Base-by-base conservation (phyloP, 2,113 vertebrate species). In the Desmodus rotundus region DNA sequence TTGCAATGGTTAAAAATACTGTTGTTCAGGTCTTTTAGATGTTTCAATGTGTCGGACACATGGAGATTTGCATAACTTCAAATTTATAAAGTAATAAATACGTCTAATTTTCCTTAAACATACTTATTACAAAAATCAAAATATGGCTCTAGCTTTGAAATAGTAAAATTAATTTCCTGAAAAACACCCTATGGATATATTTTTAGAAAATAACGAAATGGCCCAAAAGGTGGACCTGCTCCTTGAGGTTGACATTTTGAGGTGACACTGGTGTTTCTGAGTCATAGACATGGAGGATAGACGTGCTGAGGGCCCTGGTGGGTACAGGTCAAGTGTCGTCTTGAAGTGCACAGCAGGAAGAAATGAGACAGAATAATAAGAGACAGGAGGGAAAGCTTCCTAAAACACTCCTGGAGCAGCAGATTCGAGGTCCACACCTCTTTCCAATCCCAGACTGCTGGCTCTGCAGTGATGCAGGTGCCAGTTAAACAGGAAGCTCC, bases 371-470 rank as follows among this genome's bases (percentile, higher is more conserved):
- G 43, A 36, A 38, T 13, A 70, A 26, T 12, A 1, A 28, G 1
- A 3, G 4, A 28, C 0, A 5, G 38, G 7, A 7, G 31, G 43
- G 33, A 7, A 19, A 12, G 1, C 0, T 1, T 2, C 2, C 8
- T 5, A 3, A 8, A 43, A 14, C 4, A 1, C 26, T 22, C 41
- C 20, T 22, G 47, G 38, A 38, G 73, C 4, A 33, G 31, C 24
- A 56, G 87, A 33, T 31, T 3, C 0, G 13, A 17, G 36, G 19
- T 0, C 47, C 47, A 63, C 4, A 26, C 3, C 31, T 28, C 31
- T 3, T 43, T 26, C 47, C 6, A 43, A 63, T 28, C 38, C 45
- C 3, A 8, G 45, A 14, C 22, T 4, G 4, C n/a, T 56, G 12
- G 50, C 26, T 56, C 11, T 45, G 24, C 26, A 26, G 19, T 7